These are phyloP conservation scores for Drosophila conformis DNA, from an alignment of 2,888 invertebrate genomes.

Conservation along the genomic window DNA sequence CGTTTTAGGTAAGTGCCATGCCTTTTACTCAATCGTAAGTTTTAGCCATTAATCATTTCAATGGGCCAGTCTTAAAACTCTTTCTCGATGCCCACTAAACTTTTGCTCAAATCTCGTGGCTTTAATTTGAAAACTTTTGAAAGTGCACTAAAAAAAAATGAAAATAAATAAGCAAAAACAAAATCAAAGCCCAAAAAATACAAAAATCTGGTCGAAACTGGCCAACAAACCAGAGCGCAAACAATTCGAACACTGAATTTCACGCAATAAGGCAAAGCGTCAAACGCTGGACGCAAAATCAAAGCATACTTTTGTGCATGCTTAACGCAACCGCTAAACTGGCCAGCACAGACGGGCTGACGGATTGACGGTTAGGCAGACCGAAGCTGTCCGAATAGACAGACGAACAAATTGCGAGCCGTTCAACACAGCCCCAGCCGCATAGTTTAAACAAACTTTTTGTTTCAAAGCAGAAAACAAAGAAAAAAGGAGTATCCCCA, in stretches of 20 bases:
- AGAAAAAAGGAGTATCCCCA: slow-evolving; percentile 37
- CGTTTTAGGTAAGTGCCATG: slow-evolving; percentile 64
- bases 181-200: slow-evolving; percentile 27
- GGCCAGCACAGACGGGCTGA: slow-evolving; percentile 37
- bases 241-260: slow-evolving; percentile 75
- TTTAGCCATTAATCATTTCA: slow-evolving; percentile 16
- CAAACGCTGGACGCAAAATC: slow-evolving; percentile 63
- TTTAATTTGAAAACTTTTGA: slow-evolving; percentile 71
- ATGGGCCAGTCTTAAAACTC: slow-evolving; percentile 3
- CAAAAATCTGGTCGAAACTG: slow-evolving; percentile 23
- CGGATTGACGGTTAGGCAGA: background rate
- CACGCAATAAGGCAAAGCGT: slow-evolving; percentile 66
- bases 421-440: slow-evolving; percentile 52
- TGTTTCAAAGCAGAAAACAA: slow-evolving; percentile 62
- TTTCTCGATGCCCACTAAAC: slow-evolving; percentile 25
- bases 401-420: slow-evolving; percentile 32
- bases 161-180: slow-evolving; percentile 12
- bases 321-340: slow-evolving; percentile 73
- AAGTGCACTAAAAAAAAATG: slow-evolving; percentile 1
- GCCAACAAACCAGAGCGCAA: slow-evolving; percentile 46
- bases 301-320: slow-evolving; percentile 73
- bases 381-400: slow-evolving; percentile 11
- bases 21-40: slow-evolving; percentile 29
- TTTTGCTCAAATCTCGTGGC: slow-evolving; percentile 52
- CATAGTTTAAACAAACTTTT: slow-evolving; percentile 77